A percentile compares a stretch with the other conserved stretches of the same genome.
These are phyloP conservation scores for Saguinus midas DNA, from an alignment of 2,113 vertebrate species.

Conservation along the genomic window DNA sequence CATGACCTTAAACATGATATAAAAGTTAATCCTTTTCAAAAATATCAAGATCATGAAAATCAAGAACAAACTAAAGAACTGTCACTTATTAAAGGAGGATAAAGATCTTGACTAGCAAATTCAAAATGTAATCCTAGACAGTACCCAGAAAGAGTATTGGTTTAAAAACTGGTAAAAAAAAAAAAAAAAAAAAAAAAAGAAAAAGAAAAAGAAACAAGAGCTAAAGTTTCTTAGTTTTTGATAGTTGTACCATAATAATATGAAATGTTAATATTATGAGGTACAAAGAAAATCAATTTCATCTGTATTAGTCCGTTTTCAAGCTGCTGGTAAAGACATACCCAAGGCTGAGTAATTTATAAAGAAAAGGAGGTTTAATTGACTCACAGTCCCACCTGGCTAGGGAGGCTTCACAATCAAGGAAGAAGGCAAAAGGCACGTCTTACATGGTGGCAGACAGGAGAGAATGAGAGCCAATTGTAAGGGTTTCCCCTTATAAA, in stretches of 20 bases:
- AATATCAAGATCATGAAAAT: not conserved
- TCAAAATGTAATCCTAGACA: not conserved
- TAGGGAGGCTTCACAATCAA: too few species aligned
- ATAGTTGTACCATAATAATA: not conserved
- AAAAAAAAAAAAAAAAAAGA: not conserved
- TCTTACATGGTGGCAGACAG: too few species aligned
- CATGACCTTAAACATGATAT: not conserved
- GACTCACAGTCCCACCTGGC: too few species aligned
- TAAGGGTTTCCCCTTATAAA: too few species aligned
- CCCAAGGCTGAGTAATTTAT: too few species aligned
- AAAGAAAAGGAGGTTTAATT: too few species aligned
- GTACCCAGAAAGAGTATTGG: not conserved
- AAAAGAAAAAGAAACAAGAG: not conserved
- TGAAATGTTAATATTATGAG: not conserved
- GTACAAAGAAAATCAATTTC: not conserved
- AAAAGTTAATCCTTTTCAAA: not conserved
- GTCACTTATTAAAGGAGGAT: not conserved
- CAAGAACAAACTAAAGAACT: not conserved
- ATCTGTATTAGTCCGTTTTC: too few species aligned
- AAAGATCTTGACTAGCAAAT: not conserved
- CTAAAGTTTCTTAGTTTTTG: not conserved
- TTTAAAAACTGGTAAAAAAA: not conserved
- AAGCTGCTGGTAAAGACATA: too few species aligned
- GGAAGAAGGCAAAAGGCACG: too few species aligned
- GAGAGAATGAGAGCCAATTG: too few species aligned